Base-by-base conservation (phyloP, 1,140 invertebrate genomes). In the Phymorhynchus buccinoides region DNA sequence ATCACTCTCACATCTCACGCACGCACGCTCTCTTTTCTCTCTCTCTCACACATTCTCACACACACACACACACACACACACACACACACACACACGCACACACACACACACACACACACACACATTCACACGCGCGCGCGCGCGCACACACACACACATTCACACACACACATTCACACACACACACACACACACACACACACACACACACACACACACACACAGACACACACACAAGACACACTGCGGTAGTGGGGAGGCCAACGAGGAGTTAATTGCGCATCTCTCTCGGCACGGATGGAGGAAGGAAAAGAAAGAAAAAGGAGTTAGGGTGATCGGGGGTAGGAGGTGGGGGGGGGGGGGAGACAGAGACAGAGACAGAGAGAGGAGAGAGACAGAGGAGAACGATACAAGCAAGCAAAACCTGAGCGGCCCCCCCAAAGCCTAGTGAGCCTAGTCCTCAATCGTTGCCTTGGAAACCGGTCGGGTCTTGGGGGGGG, bases 1-100 rank as follows among this genome's bases (percentile, higher is more conserved):
- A 71, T 22, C n/a, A 71, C 66, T 35, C 66, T 35, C 66, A 71
- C 66, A 71, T 32, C 75, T 18, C 75, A 77, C 75, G 27, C 75
- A 42, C 75, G 27, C 37, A 73, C 56, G 35, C 71, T 27, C 9
- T 30, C 9, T 30, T 27, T 3, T 35, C 66, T 35, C 66, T 14
- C 66, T 35, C 66, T 3, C 30, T 6, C 16, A 37, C 30, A 71
- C 66, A 37, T 32, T 35, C 4, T 16, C 66, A 71, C 32, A 6
- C 66, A 32, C 30, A 18, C 66, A 71, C 30, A 18, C 30, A 32
- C 30, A 71, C 30, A 71, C 30, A 35, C 30, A 35, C 66, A 71
- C 30, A 71, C 30, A 71, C 30, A 71, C 30, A 71, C 30, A 71
- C 30, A 71, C 30, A 71, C 30, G 35, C 30, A 71, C 30, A 71